A percentile compares a stretch with the other conserved stretches of the same genome.
Conservation (phyloP, 2,797 vertebrate species). For the Sorex maritimensis region DNA sequence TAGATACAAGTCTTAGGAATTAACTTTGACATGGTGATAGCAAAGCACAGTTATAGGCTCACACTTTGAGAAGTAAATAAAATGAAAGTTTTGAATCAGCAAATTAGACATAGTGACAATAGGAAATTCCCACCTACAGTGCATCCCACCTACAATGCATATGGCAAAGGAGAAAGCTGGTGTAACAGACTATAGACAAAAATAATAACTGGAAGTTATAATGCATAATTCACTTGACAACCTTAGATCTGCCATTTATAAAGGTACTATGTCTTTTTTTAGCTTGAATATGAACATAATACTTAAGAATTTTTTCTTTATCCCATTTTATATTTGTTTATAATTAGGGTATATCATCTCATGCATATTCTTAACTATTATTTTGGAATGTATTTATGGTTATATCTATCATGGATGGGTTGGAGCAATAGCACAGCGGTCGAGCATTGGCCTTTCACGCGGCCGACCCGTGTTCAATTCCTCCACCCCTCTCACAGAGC, state of each 20-base stretch:
- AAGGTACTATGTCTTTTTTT: constrained; percentile 40
- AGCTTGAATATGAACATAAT: not conserved
- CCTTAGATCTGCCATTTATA: constrained; percentile 57
- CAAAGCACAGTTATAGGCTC: constrained; percentile 62
- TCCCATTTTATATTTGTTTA: constrained; percentile 38
- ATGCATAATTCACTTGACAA: constrained; percentile 57
- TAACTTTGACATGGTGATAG: constrained; percentile 70
- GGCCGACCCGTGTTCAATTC: too few species aligned
- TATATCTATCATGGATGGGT: too few species aligned
- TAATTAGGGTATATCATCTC: not conserved
- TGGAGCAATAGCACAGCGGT: too few species aligned
- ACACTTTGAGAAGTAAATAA: constrained; percentile 77
- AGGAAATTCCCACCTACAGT: constrained; percentile 79
- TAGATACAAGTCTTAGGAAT: constrained; percentile 40
- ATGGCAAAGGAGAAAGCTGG: constrained; percentile 72
- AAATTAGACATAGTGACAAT: constrained; percentile 79
- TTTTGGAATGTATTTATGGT: constrained; percentile 43
- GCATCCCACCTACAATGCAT: constrained; percentile 78
- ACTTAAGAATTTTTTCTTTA: constrained; percentile 51
- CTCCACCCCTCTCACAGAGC: too few species aligned
- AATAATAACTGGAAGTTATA: constrained; percentile 66
- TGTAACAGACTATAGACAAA: constrained; percentile 56
- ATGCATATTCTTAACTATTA: constrained; percentile 37
- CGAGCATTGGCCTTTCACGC: too few species aligned
- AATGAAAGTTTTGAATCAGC: constrained; percentile 73